Conservation (phyloP, 2,888 invertebrate genomes). For the Eupithecia subfuscata region DNA sequence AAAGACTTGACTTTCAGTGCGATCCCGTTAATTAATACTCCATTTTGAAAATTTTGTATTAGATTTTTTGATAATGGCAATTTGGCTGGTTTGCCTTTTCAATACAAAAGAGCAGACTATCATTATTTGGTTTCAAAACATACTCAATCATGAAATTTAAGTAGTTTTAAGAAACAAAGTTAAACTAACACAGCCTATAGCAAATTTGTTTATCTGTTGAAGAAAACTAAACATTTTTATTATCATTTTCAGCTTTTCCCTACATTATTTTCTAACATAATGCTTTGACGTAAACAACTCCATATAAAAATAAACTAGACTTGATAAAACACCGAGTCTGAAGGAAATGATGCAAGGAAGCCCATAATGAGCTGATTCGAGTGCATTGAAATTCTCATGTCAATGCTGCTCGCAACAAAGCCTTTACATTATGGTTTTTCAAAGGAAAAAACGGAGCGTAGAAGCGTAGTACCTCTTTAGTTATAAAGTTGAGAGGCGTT, state of each 20-base stretch:
- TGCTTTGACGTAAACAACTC: slow-evolving; percentile 51
- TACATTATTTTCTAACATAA: slow-evolving; percentile 35
- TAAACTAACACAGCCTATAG: background rate
- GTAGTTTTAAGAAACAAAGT: background rate
- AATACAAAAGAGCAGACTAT: background rate
- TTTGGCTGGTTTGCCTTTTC: background rate
- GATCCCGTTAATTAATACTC: background rate
- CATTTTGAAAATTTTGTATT: background rate
- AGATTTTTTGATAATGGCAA: background rate
- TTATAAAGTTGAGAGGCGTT: slow-evolving; percentile 40
- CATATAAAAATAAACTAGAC: slow-evolving; percentile 50
- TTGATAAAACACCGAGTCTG: slow-evolving; percentile 61
- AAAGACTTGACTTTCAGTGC: background rate
- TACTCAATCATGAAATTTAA: no score
- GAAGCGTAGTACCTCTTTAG: slow-evolving; percentile 35
- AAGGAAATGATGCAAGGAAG: slow-evolving; percentile 70
- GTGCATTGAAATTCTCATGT: slow-evolving; percentile 58
- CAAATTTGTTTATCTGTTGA: background rate
- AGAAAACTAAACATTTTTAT: background rate
- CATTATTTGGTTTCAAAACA: background rate
- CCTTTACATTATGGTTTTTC: slow-evolving; percentile 59
- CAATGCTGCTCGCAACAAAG: slow-evolving; percentile 53
- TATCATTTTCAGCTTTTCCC: slow-evolving; percentile 11
- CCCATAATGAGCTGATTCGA: slow-evolving; percentile 72
- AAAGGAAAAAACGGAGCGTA: slow-evolving; percentile 62